A percentile compares a stretch with the other conserved stretches of the same genome.
phyloP scores from a whole-genome alignment of 1,140 invertebrate species.

The Drosophila arizonae region DNA sequence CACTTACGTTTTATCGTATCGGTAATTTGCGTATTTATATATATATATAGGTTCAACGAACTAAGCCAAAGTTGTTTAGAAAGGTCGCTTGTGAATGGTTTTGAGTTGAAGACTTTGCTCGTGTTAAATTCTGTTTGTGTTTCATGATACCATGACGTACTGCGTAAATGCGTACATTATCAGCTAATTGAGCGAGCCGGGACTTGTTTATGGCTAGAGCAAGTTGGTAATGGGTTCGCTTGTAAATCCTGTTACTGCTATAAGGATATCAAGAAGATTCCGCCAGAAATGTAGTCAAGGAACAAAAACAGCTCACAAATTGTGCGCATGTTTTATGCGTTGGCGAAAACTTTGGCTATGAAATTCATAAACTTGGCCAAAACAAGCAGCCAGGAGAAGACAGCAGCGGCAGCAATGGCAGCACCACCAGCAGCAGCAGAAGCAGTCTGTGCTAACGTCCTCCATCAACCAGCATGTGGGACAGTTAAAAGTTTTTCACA shows the following conservation, averaged over 20 bases:
- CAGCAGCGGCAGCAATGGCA: not conserved
- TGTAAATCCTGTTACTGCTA: slow-evolving; percentile 48
- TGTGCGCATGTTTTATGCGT: slow-evolving; percentile 51
- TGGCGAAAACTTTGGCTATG: slow-evolving; percentile 76
- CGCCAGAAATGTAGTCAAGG: slow-evolving; percentile 34
- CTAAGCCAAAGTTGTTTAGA: slow-evolving; percentile 34
- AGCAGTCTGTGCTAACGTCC: not conserved
- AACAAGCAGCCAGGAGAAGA: slow-evolving; percentile 49
- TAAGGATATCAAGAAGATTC: slow-evolving; percentile 64
- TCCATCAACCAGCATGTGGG: slow-evolving; percentile 1
- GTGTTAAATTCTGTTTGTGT: slow-evolving; percentile 46
- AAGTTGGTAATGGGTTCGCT: slow-evolving; percentile 50
- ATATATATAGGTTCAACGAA: slow-evolving; percentile 59
- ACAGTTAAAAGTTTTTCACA: slow-evolving; percentile 70
- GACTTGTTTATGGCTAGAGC: slow-evolving; percentile 19
- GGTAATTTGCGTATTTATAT: slow-evolving; percentile 73
- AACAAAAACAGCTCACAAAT: slow-evolving; percentile 69
- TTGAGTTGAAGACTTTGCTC: slow-evolving; percentile 37
- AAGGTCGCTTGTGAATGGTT: slow-evolving; percentile 64
- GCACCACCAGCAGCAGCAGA: not conserved
- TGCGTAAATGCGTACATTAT: slow-evolving; percentile 37
- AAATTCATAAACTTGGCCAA: slow-evolving; percentile 78
- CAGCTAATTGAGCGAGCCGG: slow-evolving; percentile 46
- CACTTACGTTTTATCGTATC: slow-evolving; percentile 56
- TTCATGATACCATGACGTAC: slow-evolving; percentile 37